These are phyloP conservation scores for Nicator chloris DNA, from an alignment of 2,113 vertebrate genomes.

Conservation along the genomic window DNA sequence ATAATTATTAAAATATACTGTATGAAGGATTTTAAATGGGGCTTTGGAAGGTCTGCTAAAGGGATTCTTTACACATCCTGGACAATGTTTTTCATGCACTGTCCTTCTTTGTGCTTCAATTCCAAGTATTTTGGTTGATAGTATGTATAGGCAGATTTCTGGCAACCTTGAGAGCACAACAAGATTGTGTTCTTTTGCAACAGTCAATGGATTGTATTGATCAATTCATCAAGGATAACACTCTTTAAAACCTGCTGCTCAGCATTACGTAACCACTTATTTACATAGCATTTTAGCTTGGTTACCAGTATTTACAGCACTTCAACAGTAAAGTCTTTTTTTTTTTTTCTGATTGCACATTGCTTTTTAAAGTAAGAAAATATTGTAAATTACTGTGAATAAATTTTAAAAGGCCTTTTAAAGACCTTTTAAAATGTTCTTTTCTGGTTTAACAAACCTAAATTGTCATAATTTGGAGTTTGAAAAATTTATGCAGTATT, in stretches of 20 bases:
- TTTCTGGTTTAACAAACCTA: background rate
- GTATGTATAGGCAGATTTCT: background rate
- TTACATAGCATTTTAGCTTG: accelerated
- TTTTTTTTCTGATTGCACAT: background rate
- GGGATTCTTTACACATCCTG: background rate
- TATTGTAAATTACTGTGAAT: background rate
- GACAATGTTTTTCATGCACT: background rate
- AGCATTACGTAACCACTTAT: background rate
- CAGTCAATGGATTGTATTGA: background rate
- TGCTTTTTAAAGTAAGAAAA: background rate
- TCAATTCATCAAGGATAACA: background rate
- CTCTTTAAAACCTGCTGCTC: background rate
- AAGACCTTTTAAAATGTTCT: background rate
- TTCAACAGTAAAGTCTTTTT: background rate
- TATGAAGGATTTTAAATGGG: background rate
- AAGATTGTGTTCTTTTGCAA: background rate
- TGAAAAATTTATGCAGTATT: background rate
- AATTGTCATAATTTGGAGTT: background rate
- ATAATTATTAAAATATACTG: background rate
- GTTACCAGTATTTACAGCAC: background rate
- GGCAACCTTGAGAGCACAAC: background rate
- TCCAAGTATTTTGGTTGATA: background rate
- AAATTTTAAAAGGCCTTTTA: background rate
- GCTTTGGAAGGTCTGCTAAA: background rate
- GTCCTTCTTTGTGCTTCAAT: background rate